These are phyloP conservation scores for Carollia perspicillata DNA, from an alignment of 2,113 vertebrate genomes.

Conservation along the genomic window DNA sequence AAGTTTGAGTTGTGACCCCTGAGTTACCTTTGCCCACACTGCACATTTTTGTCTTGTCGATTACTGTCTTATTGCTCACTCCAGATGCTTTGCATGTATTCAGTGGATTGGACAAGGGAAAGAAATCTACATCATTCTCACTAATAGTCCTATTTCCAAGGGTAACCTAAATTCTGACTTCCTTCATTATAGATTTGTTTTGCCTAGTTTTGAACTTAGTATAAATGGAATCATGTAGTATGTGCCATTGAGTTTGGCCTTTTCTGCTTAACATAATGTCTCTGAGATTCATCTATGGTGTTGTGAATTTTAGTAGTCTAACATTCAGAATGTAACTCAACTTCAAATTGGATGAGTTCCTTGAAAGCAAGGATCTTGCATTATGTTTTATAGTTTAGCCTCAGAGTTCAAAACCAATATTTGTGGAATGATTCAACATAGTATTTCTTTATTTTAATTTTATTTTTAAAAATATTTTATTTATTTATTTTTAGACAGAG, in stretches of 20 bases:
- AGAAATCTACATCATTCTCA: neutral
- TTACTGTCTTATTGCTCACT: neutral
- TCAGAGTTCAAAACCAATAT: conserved; percentile 28
- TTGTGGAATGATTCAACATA: neutral
- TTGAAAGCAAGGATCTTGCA: neutral
- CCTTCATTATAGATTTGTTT: neutral
- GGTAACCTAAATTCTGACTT: neutral
- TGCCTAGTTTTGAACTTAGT: neutral
- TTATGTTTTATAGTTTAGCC: neutral
- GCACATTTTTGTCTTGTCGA: neutral
- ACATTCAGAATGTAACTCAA: neutral
- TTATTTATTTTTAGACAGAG: too few species aligned
- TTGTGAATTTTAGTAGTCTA: neutral
- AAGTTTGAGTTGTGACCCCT: neutral
- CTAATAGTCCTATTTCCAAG: neutral
- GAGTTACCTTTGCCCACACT: neutral
- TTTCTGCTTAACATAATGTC: neutral
- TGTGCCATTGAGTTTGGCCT: neutral
- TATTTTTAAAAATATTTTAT: too few species aligned
- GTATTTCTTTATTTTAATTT: neutral
- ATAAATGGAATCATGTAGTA: neutral
- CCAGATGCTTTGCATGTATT: neutral
- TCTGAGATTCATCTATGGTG: neutral
- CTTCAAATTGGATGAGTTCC: neutral
- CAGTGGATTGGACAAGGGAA: neutral